Evolutionary conservation across 1,140 invertebrate species (phyloP).

Genomic region (Orussus abietinus): DNA sequence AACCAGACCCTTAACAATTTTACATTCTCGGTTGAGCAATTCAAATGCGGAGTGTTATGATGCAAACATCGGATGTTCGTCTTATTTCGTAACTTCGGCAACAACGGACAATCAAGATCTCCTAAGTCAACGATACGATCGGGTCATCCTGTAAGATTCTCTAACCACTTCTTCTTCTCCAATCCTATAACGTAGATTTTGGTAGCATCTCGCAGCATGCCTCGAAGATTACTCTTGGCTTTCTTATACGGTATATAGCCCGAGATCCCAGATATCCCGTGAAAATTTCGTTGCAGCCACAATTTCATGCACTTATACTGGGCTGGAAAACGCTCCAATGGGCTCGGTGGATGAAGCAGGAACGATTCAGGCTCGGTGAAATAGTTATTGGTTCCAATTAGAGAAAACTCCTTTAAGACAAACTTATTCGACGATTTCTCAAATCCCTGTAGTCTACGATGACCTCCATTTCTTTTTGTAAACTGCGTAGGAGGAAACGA

Average conservation of each 20-base stretch:
- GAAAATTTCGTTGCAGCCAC: conserved; percentile 16
- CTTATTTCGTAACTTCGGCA: background rate
- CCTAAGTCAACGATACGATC: too few species aligned
- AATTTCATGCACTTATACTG: conserved; percentile 15
- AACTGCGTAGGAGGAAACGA: conserved; percentile 4
- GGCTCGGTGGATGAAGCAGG: conserved; percentile 14
- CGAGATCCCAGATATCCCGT: conserved; percentile 11
- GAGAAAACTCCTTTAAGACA: conserved; percentile 20
- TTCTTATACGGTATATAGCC: conserved; percentile 11
- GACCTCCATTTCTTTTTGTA: conserved; percentile 12
- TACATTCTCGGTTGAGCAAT: too few species aligned
- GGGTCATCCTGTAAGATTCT: conserved; percentile 3
- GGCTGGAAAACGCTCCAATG: conserved; percentile 10
- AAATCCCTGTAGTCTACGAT: conserved; percentile 21
- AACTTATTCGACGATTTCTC: conserved; percentile 15
- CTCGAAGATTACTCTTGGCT: background rate
- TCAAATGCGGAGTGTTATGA: too few species aligned
- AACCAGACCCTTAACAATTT: too few species aligned
- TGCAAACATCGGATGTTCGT: too few species aligned
- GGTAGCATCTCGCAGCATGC: conserved; percentile 9
- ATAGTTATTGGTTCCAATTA: conserved; percentile 8
- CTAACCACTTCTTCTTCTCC: conserved; percentile 18
- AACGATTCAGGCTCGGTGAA: conserved; percentile 2
- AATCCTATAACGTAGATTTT: conserved; percentile 16
- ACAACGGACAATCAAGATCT: too few species aligned